Conservation (phyloP, 2,797 vertebrate genomes). For the Gobionotothen gibberifrons region DNA sequence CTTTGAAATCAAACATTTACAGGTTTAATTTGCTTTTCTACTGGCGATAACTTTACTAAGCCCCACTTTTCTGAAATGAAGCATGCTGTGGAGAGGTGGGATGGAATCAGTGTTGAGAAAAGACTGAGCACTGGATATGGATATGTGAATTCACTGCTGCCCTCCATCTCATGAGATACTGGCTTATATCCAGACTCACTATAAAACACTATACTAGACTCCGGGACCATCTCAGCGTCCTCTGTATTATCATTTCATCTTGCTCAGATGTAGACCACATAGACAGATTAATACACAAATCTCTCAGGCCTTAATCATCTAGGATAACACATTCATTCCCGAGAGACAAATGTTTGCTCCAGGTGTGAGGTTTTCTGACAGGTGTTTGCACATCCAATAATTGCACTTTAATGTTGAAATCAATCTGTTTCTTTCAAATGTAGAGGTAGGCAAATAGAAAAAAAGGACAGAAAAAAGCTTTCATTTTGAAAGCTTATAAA, state of each 20-base stretch:
- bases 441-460: conserved; percentile 19
- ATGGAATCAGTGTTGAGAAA: conserved; percentile 48
- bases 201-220: conserved; percentile 34
- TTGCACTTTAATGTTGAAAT: conserved; percentile 27
- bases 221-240: conserved; percentile 13
- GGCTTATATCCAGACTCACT: conserved; percentile 60
- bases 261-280: conserved; percentile 27
- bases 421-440: conserved; percentile 16
- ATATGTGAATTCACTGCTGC: conserved; percentile 70
- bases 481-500: conserved; percentile 47
- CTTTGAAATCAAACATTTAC: conserved; percentile 32
- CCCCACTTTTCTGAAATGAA: conserved; percentile 35
- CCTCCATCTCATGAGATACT: conserved; percentile 57
- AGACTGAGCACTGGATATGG: conserved; percentile 61
- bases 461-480: background rate
- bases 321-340: conserved; percentile 19
- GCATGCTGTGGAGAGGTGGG: conserved; percentile 32
- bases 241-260: conserved; percentile 54
- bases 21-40: conserved; percentile 44
- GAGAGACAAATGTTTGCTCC: conserved; percentile 25
- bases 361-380: conserved; percentile 22
- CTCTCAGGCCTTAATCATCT: conserved; percentile 32
- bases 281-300: conserved; percentile 44
- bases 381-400: conserved; percentile 38
- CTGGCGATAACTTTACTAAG: conserved; percentile 32